Evolutionary conservation across 2,888 invertebrate genomes (phyloP), one percentile per base, ranked within the genome.

Genomic region (Leptopilina drosophilae): DNA sequence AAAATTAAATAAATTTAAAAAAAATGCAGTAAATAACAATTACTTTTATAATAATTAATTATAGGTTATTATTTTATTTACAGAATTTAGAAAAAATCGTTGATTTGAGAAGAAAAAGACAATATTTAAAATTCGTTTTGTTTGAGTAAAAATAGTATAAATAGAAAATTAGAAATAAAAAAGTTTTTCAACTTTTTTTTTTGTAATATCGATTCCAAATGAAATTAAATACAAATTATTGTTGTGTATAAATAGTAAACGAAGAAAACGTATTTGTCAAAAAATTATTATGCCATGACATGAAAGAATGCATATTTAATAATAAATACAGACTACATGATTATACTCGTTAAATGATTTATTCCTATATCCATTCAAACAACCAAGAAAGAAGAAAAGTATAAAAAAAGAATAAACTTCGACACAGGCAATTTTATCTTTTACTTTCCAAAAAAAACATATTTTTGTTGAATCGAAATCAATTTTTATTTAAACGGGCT

Each of bases 201-300:
- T 49, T 12, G 49, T 11, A 49, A 49, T 49, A 49, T 49, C 11
- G 49, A 11, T 49, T 49, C 12, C 12, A 49, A 49, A 49, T 49
- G 1, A 49, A 49, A 49, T 49, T 15, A 59, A 59, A 49, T 49
- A 49, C 11, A 11, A 49, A 49, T 11, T 59, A n/a, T 15, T 5
- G n/a, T n/a, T 59, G 7, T 15, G 6, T 5, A 15, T n/a, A 20
- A 20, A 62, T 8, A 20, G 59, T 6, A n/a, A 4, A n/a, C n/a
- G 15, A 20, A n/a, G 7, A 9, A 62, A 62, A 8, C 7, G 1
- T 42, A 33, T 33, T 33, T 33, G 3, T 33, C 7, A 46, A 46
- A 46, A 20, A 42, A 53, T 73, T 73, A 73, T 73, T 73, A 56
- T 33, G 53, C 33, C 69, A 53, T 49, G 53, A 56, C 69, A 73